A percentile compares a stretch with the other conserved stretches of the same genome.
These are phyloP conservation scores for Crypturellus tataupa DNA, from an alignment of 2,797 vertebrate genomes.

Conservation along the genomic window DNA sequence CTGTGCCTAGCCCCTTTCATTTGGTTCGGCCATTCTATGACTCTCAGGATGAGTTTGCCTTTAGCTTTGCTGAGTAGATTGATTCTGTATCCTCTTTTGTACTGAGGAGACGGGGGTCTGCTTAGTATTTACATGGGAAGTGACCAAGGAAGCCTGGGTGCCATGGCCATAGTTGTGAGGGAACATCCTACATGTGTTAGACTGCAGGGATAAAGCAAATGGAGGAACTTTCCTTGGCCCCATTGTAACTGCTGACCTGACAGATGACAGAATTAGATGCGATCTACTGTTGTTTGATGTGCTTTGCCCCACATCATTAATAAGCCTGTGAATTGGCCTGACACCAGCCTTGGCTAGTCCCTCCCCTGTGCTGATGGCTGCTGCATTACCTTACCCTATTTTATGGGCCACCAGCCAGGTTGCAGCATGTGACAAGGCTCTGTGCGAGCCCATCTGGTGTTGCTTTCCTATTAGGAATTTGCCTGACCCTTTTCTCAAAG, in stretches of 20 bases:
- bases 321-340: slow-evolving; percentile 30
- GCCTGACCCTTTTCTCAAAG: background rate
- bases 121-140: background rate
- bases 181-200: background rate
- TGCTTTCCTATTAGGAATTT: background rate
- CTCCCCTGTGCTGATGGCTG: background rate
- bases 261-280: background rate
- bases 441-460: slow-evolving; percentile 15
- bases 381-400: background rate
- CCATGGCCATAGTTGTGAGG: background rate
- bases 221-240: background rate
- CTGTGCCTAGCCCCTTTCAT: background rate
- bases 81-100: background rate
- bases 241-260: background rate
- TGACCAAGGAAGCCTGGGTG: background rate
- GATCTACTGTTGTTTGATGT: background rate
- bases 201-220: background rate
- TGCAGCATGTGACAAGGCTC: background rate
- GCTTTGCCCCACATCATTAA: background rate
- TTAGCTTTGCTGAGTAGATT: background rate
- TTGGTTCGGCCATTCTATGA: background rate
- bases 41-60: background rate
- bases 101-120: background rate
- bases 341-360: background rate
- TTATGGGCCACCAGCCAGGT: background rate